These are phyloP conservation scores for Chrysomela aeneicollis DNA, from an alignment of 2,888 invertebrate species.

Conservation along the genomic window DNA sequence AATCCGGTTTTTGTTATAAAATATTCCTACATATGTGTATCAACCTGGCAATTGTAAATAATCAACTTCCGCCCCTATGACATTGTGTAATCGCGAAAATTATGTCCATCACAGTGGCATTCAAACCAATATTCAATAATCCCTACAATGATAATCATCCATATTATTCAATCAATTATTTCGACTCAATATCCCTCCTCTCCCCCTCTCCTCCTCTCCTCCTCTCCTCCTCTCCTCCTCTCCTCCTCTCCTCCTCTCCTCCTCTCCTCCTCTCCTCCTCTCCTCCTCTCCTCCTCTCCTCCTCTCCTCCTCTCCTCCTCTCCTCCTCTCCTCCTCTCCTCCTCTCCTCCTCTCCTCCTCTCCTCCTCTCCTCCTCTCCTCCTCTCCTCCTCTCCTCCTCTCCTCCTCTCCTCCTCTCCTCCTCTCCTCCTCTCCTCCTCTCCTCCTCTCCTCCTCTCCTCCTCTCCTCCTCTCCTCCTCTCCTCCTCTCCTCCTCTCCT, in stretches of 20 bases:
- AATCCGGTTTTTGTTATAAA: not conserved
- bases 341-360: slow-evolving; percentile 7
- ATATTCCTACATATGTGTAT: too few relatives aligned
- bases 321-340: not conserved
- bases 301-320: not conserved
- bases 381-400: not conserved
- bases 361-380: slow-evolving; percentile 5
- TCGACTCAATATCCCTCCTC: not conserved
- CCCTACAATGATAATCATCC: too few relatives aligned
- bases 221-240: not conserved
- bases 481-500: slow-evolving; percentile 3
- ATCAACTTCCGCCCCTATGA: too few relatives aligned
- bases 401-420: not conserved
- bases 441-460: not conserved
- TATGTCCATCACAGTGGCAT: too few relatives aligned
- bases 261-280: not conserved
- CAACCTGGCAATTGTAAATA: too few relatives aligned
- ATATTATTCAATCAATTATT: too few relatives aligned
- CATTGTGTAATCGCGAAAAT: too few relatives aligned
- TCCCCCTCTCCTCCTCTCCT: not conserved
- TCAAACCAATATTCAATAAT: too few relatives aligned
- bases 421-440: not conserved
- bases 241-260: not conserved
- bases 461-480: not conserved
- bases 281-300: slow-evolving; percentile 3